phyloP scores from a whole-genome alignment of 2,113 vertebrate species.

The Hyperoodon ampullatus region DNA sequence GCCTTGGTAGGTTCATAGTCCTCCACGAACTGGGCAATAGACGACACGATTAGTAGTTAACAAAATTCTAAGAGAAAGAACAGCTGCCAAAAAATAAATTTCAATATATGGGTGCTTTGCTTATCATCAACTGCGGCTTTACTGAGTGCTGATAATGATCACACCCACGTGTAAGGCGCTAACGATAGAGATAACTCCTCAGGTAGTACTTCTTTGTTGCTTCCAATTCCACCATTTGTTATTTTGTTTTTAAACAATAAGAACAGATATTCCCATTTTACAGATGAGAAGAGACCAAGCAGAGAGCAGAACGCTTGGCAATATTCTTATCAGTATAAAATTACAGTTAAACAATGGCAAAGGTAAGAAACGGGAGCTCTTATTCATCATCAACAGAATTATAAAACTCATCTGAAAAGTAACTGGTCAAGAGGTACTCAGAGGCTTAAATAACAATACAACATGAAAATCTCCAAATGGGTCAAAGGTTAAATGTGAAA shows the following conservation, averaged over 20 bases:
- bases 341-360: background rate
- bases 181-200: background rate
- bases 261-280: background rate
- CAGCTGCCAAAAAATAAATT: background rate
- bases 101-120: background rate
- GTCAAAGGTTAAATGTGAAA: background rate
- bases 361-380: background rate
- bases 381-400: background rate
- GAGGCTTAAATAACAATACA: background rate
- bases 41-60: background rate
- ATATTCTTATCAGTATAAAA: background rate
- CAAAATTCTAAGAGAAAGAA: background rate
- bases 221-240: background rate
- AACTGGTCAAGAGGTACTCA: background rate
- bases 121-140: background rate
- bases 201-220: background rate
- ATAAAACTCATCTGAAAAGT: conserved; percentile 23
- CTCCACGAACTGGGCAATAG: conserved; percentile 94
- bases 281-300: background rate
- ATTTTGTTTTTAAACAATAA: conserved; percentile 21
- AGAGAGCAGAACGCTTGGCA: background rate
- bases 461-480: background rate
- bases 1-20: conserved; percentile 99
- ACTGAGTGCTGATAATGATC: background rate
- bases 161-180: background rate